Evolutionary conservation across 2,113 vertebrate genomes (phyloP).

Genomic region (Protomyctophum bolini): DNA sequence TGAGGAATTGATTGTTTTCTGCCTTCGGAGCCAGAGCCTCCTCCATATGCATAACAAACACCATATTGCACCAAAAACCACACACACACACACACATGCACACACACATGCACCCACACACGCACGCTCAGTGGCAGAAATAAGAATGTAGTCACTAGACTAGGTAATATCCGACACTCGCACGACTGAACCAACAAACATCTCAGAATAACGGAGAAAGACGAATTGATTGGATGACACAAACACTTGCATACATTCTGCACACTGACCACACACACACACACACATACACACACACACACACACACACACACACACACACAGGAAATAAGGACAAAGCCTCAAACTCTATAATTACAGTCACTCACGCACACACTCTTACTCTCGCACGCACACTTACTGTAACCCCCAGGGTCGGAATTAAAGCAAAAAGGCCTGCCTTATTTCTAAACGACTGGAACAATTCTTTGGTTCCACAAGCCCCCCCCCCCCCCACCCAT

Average conservation of each 20-base stretch:
- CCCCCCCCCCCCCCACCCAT: background rate
- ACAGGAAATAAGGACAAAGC: background rate
- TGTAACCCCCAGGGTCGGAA: background rate
- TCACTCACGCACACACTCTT: too few relatives aligned
- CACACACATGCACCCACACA: too few relatives aligned
- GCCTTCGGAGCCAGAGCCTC: background rate
- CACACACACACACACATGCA: too few relatives aligned
- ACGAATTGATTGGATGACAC: background rate
- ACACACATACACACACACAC: background rate
- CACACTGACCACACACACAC: background rate
- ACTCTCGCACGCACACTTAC: conserved; percentile 1
- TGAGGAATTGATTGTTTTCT: background rate
- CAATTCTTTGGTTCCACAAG: background rate
- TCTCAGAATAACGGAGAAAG: too few relatives aligned
- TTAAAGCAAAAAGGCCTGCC: background rate
- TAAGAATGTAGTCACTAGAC: background rate
- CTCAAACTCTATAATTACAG: background rate
- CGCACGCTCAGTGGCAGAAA: too few relatives aligned
- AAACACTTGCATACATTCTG: background rate
- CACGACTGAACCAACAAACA: too few relatives aligned
- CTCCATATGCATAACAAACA: background rate
- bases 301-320: background rate
- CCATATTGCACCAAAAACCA: too few relatives aligned
- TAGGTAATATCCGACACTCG: too few relatives aligned
- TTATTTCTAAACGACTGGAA: background rate